A percentile compares a stretch with the other conserved stretches of the same genome.
phyloP scores from a whole-genome alignment of 2,888 invertebrate species.

The Spodoptera exigua region DNA sequence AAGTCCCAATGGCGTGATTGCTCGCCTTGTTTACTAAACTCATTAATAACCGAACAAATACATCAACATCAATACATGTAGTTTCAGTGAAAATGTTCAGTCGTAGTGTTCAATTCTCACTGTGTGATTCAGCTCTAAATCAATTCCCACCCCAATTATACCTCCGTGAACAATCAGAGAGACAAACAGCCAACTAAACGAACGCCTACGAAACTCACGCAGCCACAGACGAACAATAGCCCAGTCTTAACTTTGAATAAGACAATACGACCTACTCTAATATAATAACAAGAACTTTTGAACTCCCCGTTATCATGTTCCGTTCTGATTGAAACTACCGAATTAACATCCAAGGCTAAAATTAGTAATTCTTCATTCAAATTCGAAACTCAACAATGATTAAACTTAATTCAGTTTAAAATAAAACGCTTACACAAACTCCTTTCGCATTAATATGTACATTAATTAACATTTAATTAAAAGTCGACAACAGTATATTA shows the following conservation, averaged over 20 bases:
- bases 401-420: constrained; percentile 29
- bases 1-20: constrained; percentile 22
- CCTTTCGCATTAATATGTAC: constrained; percentile 30
- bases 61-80: constrained; percentile 22
- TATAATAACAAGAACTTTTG: neutral
- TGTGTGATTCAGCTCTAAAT: constrained; percentile 5
- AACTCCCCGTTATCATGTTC: neutral
- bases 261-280: neutral
- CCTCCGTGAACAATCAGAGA: constrained; percentile 28
- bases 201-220: constrained; percentile 17
- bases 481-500: constrained; percentile 32
- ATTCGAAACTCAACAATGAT: constrained; percentile 25
- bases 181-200: constrained; percentile 9
- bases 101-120: constrained; percentile 21
- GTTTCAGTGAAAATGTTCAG: constrained; percentile 5
- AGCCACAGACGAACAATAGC: constrained; percentile 12
- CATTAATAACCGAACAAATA: constrained; percentile 37
- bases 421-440: constrained; percentile 26
- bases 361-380: constrained; percentile 8
- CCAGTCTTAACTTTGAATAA: constrained; percentile 1
- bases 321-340: constrained; percentile 17
- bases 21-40: constrained; percentile 26
- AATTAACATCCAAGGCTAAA: neutral
- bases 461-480: constrained; percentile 41
- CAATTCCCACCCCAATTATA: constrained; percentile 25